Conservation (phyloP, 2,888 invertebrate genomes). For the Parthenolecanium corni region DNA sequence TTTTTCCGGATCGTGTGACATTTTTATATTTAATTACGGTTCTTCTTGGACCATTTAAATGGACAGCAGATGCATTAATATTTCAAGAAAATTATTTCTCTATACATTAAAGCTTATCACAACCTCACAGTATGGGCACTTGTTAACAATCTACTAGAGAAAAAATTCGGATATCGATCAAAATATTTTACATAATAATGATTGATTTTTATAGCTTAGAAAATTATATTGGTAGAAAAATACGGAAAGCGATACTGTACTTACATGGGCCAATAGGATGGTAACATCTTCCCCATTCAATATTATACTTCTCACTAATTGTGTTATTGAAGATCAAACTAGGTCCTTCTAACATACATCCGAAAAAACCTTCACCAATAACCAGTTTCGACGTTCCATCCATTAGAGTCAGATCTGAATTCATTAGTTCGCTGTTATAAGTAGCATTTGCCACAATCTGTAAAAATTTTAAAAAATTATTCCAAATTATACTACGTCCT, state of each 20-base stretch:
- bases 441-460: slow-evolving; percentile 67
- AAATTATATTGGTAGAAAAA: no score
- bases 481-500: neutral
- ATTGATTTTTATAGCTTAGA: no score
- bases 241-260: slow-evolving; percentile 14
- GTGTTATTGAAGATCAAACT: slow-evolving; percentile 60
- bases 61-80: no score
- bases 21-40: no score
- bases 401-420: slow-evolving; percentile 21
- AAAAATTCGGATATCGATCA: no score
- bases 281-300: slow-evolving; percentile 64
- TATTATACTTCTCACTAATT: slow-evolving; percentile 52
- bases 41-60: no score
- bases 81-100: no score
- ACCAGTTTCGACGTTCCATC: slow-evolving; percentile 49
- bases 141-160: no score
- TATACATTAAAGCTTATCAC: no score
- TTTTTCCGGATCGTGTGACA: no score
- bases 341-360: slow-evolving; percentile 78
- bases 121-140: no score
- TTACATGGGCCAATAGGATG: slow-evolving; percentile 57
- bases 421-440: slow-evolving; percentile 59
- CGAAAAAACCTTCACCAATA: slow-evolving; percentile 68
- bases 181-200: no score
- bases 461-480: slow-evolving; percentile 30